phyloP scores from a whole-genome alignment of 2,888 invertebrate genomes.

The Bombylius major region DNA sequence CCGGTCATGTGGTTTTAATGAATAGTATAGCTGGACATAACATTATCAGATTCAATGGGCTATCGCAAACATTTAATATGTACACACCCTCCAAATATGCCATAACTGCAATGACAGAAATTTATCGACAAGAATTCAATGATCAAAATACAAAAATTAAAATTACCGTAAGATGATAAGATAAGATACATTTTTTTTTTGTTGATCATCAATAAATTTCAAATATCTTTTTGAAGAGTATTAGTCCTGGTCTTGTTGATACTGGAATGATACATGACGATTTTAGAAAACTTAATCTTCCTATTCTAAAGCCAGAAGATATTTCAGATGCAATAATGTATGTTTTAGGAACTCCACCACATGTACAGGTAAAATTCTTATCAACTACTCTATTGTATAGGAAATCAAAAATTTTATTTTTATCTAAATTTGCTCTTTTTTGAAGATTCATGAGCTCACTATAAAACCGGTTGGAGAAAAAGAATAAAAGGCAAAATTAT shows the following conservation, averaged over 20 bases:
- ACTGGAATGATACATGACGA: slow-evolving; percentile 31
- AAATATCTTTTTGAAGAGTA: slow-evolving; percentile 19
- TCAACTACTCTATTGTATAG: too few species aligned
- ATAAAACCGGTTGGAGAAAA: slow-evolving; percentile 6
- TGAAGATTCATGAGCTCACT: slow-evolving; percentile 5
- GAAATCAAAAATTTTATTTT: background rate
- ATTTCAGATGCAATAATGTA: slow-evolving; percentile 32
- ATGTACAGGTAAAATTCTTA: slow-evolving; percentile 25
- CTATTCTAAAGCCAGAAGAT: slow-evolving; percentile 30
- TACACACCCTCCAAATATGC: slow-evolving; percentile 32
- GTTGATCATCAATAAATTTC: too few species aligned
- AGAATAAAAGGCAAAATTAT: background rate
- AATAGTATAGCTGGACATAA: slow-evolving; percentile 32
- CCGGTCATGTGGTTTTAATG: slow-evolving; percentile 41
- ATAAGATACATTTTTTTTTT: background rate
- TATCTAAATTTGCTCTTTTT: background rate
- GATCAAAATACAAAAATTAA: slow-evolving; percentile 22
- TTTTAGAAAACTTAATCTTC: slow-evolving; percentile 16
- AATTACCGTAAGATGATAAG: slow-evolving; percentile 19
- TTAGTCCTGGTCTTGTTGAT: slow-evolving; percentile 32
- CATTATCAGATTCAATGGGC: slow-evolving; percentile 22
- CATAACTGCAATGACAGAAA: slow-evolving; percentile 29
- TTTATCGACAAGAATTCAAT: slow-evolving; percentile 30
- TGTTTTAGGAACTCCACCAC: slow-evolving; percentile 27
- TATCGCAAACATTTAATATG: slow-evolving; percentile 22